Evolutionary conservation across 1,140 invertebrate species (phyloP), one percentile per base, ranked within the genome.

Genomic region (Drosophila kurseongensis): DNA sequence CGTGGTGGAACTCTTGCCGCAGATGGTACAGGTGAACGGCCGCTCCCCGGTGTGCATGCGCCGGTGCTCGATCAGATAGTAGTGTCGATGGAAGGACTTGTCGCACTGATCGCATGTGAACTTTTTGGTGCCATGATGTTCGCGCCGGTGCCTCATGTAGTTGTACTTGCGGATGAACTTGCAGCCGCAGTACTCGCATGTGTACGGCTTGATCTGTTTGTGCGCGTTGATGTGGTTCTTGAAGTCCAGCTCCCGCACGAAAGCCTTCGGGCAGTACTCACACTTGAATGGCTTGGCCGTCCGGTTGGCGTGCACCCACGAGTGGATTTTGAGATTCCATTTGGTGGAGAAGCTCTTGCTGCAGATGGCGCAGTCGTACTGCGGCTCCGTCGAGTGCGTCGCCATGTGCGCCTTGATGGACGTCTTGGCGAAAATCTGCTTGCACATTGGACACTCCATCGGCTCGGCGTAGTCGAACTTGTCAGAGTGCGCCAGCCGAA

Each of bases 121-220:
- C 50, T 96, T 96, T 93, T 98, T 98, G 59, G 95, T 96, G 57
- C 95, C 96, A 62, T 97, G 97, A 93, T 99, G 98, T 86, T 98
- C 97, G 41, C 97, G 94, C 5, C 97, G 96, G 92, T 98, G 98
- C 44, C 97, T 95, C 86, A 97, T 94, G 84, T 98, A 97, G 91
- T 98, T 98, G 91, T 97, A 98, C 90, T 98, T 98, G 18, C 97
- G 94, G 56, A 97, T 98, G 92, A 99, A 99, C 86, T 97, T 96
- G 48, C 97, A 97, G 29, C 97, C 98, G 92, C 98, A 99, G 91
- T 97, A 96, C 85, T 98, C 98, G 92, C 97, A 98, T 1, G 96
- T 97, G 92, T 97, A 98, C 2, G 96, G 96, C 59, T 95, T 94
- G 40, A 97, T 95, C 57, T 96, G 95, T 66, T 95, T 95, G 93